Percentiles rank a stretch among this genome's conserved stretches.
phyloP scores from a whole-genome alignment of 53 echinoderm and acorn worm species.

The Holothuria leucospilota region DNA sequence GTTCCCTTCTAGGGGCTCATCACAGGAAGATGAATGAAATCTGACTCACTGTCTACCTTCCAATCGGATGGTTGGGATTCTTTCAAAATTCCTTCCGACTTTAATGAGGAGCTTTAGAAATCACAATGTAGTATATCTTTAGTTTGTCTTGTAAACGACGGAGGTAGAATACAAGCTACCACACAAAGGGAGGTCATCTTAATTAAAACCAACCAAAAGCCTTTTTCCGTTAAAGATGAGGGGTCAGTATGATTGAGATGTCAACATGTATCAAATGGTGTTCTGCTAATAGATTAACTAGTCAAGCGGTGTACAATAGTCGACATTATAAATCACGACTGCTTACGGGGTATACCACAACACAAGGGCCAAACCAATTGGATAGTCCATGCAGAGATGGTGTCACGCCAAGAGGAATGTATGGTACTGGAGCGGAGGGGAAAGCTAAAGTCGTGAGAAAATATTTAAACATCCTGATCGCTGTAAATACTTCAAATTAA shows the following conservation, averaged over 20 bases:
- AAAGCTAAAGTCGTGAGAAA: no score
- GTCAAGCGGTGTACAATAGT: not conserved
- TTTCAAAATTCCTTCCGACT: slow-evolving; percentile 24
- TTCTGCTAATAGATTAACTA: slow-evolving; percentile 38
- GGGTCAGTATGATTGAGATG: slow-evolving; percentile 13
- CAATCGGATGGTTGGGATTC: slow-evolving; percentile 29
- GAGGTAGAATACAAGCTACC: no score
- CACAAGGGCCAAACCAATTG: no score
- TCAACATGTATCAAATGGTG: slow-evolving; percentile 33
- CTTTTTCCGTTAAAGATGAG: no score
- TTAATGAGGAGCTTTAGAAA: slow-evolving; percentile 36
- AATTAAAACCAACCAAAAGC: no score
- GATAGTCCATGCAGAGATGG: no score
- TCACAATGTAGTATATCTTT: slow-evolving; percentile 8
- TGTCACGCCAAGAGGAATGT: no score
- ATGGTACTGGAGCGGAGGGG: no score
- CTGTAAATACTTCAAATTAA: no score
- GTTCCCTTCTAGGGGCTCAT: not conserved
- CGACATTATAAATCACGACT: slow-evolving; percentile 5
- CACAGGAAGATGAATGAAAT: slow-evolving; percentile 21
- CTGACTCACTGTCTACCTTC: slow-evolving; percentile 41
- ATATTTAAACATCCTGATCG: no score
- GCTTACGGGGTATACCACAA: no score
- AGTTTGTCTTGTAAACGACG: not conserved
- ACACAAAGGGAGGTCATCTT: no score